Conservation (phyloP, 2,113 vertebrate species). For the Melospiza georgiana region DNA sequence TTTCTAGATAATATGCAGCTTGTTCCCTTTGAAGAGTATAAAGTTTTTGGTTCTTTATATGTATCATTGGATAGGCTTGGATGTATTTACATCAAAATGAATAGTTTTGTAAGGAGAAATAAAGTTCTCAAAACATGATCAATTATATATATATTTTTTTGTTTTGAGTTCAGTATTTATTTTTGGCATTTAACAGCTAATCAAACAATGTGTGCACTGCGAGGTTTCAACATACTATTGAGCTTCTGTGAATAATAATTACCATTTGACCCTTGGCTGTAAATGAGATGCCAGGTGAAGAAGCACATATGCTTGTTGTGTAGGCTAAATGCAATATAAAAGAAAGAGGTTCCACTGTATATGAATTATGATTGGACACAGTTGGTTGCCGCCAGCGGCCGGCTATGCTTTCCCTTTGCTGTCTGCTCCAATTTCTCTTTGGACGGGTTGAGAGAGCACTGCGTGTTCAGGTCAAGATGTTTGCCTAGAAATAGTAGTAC, state of each 20-base stretch:
- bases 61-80: background rate
- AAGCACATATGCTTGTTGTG: constrained; percentile 65
- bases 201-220: background rate
- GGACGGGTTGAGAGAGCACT: constrained; percentile 71
- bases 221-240: constrained; percentile 16
- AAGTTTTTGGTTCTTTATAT: background rate
- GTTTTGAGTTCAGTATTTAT: background rate
- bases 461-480: constrained; percentile 79
- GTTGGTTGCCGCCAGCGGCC: constrained; percentile 73
- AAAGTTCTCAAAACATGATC: background rate
- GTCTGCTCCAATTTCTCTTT: constrained; percentile 81
- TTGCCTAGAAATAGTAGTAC: constrained; percentile 84
- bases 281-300: constrained; percentile 79
- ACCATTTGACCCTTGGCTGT: constrained; percentile 72
- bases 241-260: constrained; percentile 69
- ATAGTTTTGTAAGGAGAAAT: background rate
- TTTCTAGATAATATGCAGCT: background rate
- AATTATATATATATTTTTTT: background rate
- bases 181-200: constrained; percentile 48
- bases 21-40: background rate
- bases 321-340: constrained; percentile 70
- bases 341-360: constrained; percentile 71
- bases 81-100: background rate
- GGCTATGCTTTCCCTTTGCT: constrained; percentile 77
- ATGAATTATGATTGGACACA: constrained; percentile 81